A percentile compares a stretch with the other conserved stretches of the same genome.
phyloP scores from a whole-genome alignment of 92 coral and sea anemone genomes.

The Porites evermanni region DNA sequence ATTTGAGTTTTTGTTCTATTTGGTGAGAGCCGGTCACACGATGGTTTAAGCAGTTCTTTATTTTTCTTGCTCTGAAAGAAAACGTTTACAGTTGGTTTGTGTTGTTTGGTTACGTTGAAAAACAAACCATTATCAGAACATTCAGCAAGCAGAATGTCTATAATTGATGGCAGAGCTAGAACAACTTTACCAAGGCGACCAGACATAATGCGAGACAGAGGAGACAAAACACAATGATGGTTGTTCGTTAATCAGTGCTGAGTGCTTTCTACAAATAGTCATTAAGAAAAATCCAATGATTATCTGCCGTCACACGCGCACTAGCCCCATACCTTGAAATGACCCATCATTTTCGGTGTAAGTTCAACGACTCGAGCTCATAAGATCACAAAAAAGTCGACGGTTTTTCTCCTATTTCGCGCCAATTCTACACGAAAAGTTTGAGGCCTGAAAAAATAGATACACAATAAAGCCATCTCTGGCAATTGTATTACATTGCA shows the following conservation, averaged over 20 bases:
- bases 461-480: slow-evolving; percentile 21
- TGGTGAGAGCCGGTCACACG: slow-evolving; percentile 19
- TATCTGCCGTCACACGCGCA: slow-evolving; percentile 16
- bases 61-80: slow-evolving; percentile 6
- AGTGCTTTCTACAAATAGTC: slow-evolving; percentile 41
- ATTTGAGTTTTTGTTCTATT: neutral
- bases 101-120: neutral
- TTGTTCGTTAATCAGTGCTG: slow-evolving; percentile 29
- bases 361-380: slow-evolving; percentile 1
- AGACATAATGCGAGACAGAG: slow-evolving; percentile 28
- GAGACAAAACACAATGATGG: slow-evolving; percentile 28
- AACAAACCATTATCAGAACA: neutral
- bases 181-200: neutral
- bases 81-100: neutral
- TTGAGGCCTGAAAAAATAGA: neutral
- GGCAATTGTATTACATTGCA: slow-evolving; percentile 7
- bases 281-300: slow-evolving; percentile 16
- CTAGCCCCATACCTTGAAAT: no score
- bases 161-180: neutral
- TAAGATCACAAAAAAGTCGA: neutral
- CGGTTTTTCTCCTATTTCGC: neutral
- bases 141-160: neutral
- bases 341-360: neutral
- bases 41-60: neutral
- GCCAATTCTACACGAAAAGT: neutral